Conservation (phyloP, 2,888 invertebrate species). For the Myopa tessellatipennis region DNA sequence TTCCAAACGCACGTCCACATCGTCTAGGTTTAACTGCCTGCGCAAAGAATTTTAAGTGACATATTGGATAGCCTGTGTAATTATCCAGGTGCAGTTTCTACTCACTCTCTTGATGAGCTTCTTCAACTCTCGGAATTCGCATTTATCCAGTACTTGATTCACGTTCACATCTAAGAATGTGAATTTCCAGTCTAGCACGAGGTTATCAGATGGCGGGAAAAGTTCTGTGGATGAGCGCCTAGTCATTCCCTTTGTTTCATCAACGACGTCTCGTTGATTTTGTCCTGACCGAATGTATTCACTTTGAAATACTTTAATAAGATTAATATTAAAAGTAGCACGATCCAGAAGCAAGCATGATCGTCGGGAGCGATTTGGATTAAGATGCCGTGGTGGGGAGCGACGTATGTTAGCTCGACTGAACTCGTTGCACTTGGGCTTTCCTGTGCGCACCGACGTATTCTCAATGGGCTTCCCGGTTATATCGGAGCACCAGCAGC, state of each 20-base stretch:
- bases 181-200: constrained; percentile 92
- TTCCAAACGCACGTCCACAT: constrained; percentile 89
- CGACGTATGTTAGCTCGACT: constrained; percentile 73
- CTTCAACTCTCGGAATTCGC: constrained; percentile 84
- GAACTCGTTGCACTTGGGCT: constrained; percentile 76
- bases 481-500: constrained; percentile 92
- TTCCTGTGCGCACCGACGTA: constrained; percentile 78
- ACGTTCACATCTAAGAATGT: constrained; percentile 82
- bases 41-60: constrained; percentile 40
- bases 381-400: constrained; percentile 71
- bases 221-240: constrained; percentile 45
- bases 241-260: not conserved
- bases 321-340: constrained; percentile 82
- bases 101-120: constrained; percentile 83
- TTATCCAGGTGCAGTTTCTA: constrained; percentile 28
- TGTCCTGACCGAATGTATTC: constrained; percentile 74
- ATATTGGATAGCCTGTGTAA: not conserved
- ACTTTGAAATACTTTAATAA: constrained; percentile 85
- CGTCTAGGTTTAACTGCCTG: constrained; percentile 87
- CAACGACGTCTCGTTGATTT: constrained; percentile 48
- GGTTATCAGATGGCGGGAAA: constrained; percentile 65
- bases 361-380: constrained; percentile 59
- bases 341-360: constrained; percentile 82
- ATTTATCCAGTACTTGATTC: constrained; percentile 81
- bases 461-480: constrained; percentile 85